Evolutionary conservation across 2,888 invertebrate genomes (phyloP), one percentile per base, ranked within the genome.

Genomic region (Pollenia labialis): DNA sequence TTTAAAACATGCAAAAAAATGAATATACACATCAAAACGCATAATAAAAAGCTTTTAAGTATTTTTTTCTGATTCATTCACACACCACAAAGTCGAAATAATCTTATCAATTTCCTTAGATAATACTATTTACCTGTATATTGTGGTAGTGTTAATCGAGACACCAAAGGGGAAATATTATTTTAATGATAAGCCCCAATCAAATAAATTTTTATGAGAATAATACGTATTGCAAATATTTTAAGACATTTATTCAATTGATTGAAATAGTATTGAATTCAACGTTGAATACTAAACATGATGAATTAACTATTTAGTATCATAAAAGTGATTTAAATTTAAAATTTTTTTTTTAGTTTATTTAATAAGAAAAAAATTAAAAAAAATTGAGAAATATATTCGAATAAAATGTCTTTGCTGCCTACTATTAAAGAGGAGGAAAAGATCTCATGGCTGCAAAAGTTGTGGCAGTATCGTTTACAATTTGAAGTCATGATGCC

Each of bases 401-500:
- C 14, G 4, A 1, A 7, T 32, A 81, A 48, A 32, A 87, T 92
- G 92, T 90, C 90, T 7, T 58, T 90, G 75, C 77, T 91, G 14
- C 90, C 89, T 0, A 90, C 90, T 6, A 91, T 90, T 32, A 90
- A 92, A 81, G 91, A 92, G 81, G 90, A 91, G 89, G 88, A 84
- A 32, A 89, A 89, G 40, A 64, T 87, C 44, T 87, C 91, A 79
- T 89, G 90, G 90, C 50, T 89, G 32, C 91, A 90, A 7, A 87
- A 88, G 9, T 42, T 92, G 87, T 91, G 91, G 90, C 90, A 89
- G 16, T 90, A 90, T 85, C 91, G 91, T 23, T 77, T 90, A 32
- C 92, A 91, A 76, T 91, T 92, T 58, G 91, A 90, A 76, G 89
- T 91, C 14, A 90, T 91, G 90, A 86, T 90, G 72, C 88, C 91